Base-by-base conservation (phyloP, 2,888 invertebrate genomes). In the Hecatera dysodea region DNA sequence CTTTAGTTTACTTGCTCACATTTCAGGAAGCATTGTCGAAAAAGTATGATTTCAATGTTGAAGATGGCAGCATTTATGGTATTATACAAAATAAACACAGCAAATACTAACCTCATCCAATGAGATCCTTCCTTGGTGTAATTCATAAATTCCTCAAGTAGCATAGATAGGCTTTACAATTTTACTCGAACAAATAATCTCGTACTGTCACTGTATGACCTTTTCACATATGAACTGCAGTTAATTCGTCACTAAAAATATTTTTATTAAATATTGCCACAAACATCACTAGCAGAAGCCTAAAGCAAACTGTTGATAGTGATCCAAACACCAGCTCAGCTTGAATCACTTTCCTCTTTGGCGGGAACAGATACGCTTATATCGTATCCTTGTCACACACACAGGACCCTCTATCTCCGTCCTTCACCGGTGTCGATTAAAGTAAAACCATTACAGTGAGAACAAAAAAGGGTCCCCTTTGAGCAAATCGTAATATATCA, bases 391-490 rank as follows among this genome's bases (percentile, higher is more conserved):
- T 22, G 62, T 95, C 81, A 9, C 85, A 75, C 93, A 52, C 11
- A 39, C 15, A 2, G 4, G n/a, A n/a, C 5, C 3, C 9, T 56
- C 11, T 87, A 88, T 90, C 73, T 70, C 61, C 63, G 53, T 88
- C 87, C 87, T 86, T 87, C 84, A 88, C 83, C 72, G 74, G 85
- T 89, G 92, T 90, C 95, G 95, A 95, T 95, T 95, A 94, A 93
- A 93, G 90, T 93, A 91, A 93, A 94, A 93, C 95, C 95, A 96
- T 96, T 96, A 95, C 93, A 88, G 81, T 82, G 93, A 94, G 95
- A 95, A 96, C 96, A 96, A 96, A 96, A 95, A 96, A 96, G 90
- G 95, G 95, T 94, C 95, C 96, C 96, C 96, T 95, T 94, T 94
- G 93, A 94, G 90, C 91, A 95, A 95, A 95, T 95, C 86, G 95